phyloP scores from a whole-genome alignment of 23 tunicate species.

The Ascidia mentula region DNA sequence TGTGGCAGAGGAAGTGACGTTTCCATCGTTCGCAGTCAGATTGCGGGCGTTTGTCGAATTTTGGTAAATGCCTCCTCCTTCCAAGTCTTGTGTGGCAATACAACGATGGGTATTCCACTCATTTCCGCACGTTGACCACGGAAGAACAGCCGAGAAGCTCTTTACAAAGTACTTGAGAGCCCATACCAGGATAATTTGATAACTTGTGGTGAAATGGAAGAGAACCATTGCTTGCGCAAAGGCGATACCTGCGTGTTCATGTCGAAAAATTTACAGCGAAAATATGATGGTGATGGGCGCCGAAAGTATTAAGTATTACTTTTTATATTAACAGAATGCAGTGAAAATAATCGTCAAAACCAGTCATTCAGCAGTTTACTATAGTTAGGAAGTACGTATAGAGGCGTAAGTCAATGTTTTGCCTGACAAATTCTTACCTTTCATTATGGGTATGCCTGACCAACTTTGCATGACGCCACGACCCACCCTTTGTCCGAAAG shows the following conservation, averaged over 20 bases:
- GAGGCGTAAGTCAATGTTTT: no score
- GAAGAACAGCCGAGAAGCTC: conserved; percentile 34
- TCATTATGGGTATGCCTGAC: not conserved
- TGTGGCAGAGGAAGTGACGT: conserved; percentile 14
- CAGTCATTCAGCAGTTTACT: no score
- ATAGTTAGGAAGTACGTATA: no score
- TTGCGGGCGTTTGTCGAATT: no score
- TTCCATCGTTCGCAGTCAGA: not conserved
- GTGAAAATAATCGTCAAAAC: no score
- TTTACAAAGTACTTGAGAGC: conserved; percentile 40
- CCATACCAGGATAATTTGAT: conserved; percentile 47
- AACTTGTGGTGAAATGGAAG: conserved; percentile 21
- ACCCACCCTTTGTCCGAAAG: conserved; percentile 1
- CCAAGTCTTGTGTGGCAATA: not conserved
- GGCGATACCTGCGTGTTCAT: conserved; percentile 49
- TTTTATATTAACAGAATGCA: no score
- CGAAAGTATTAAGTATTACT: no score
- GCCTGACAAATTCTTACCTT: not conserved
- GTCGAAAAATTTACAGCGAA: no score
- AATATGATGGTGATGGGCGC: no score
- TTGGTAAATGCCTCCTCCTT: no score
- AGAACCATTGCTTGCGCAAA: conserved; percentile 14
- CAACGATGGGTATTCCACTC: conserved; percentile 59
- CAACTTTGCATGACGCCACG: conserved; percentile 1
- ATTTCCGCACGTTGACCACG: conserved; percentile 56